Base-by-base conservation (phyloP, 2,888 invertebrate species). In the Physocephala rufipes region DNA sequence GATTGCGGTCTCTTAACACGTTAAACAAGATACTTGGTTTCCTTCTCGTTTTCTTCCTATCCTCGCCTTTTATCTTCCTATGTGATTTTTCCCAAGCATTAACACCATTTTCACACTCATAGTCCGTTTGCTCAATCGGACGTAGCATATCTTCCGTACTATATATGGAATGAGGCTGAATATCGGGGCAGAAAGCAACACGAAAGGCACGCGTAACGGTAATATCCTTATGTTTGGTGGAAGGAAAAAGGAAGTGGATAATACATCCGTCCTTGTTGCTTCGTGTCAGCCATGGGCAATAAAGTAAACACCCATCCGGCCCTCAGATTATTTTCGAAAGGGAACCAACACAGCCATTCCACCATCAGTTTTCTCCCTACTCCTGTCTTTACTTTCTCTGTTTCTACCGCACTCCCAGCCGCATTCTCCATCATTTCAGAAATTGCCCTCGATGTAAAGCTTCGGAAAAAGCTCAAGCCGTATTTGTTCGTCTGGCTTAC, bases 231-330 rank as follows among this genome's bases (percentile, higher is more conserved):
- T 86, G 86, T 86, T 85, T 86, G 86, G 86, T 86, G 85, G 86
- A 86, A 86, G 86, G 86, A 86, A 86, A 85, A 86, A 86, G 86
- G 86, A 86, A 86, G 86, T 86, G 86, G 85, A 86, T 86, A 86
- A 86, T 86, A 85, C 85, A 86, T 86, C 86, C 86, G 86, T 86
- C 86, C 86, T 86, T 86, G 86, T 86, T 86, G 85, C 86, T 85
- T 86, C 86, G 83, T 85, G 86, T 85, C 85, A 85, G 36, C 36
- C 36, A 4, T 36, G 36, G 36, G 36, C 36, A 36, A 36, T 36
- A 36, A 36, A 9, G 36, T 9, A 36, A 79, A 81, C 82, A 81
- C 81, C 80, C 67, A 63, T 24, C 68, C 24, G 36, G 36, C 49
- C 30, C 67, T 47, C 43, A 61, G 49, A 26, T 30, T 36, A 36